A percentile compares a stretch with the other conserved stretches of the same genome.
Conservation (phyloP, 2,888 invertebrate genomes). For the Mellilla xanthometata region DNA sequence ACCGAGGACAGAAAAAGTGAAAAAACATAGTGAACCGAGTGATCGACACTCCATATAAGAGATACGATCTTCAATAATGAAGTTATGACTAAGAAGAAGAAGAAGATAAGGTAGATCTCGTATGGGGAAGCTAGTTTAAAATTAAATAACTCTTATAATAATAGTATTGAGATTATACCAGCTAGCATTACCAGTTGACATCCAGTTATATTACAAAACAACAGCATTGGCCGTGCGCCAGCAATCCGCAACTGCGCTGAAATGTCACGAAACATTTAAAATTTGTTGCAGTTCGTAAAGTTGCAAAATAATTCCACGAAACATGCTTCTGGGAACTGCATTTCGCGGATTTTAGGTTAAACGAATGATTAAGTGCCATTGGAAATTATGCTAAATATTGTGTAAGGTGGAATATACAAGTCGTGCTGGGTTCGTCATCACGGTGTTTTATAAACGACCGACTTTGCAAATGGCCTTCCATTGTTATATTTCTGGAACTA, state of each 20-base stretch:
- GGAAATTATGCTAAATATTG: constrained; percentile 18
- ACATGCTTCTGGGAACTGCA: constrained; percentile 24
- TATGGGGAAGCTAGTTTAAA: no score
- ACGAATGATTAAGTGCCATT: constrained; percentile 11
- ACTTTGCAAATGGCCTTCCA: no score
- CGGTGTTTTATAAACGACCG: no score
- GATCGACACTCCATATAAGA: no score
- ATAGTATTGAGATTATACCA: constrained; percentile 17
- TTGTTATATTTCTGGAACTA: no score
- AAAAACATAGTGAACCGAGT: no score
- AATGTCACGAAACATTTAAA: constrained; percentile 23
- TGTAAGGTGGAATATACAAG: no score
- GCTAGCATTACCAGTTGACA: constrained; percentile 15
- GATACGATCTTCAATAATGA: no score
- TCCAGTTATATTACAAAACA: constrained; percentile 22
- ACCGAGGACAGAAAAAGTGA: no score
- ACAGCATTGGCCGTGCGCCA: constrained; percentile 29
- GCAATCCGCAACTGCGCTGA: constrained; percentile 26
- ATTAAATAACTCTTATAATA: constrained; percentile 1
- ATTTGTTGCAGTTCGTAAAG: constrained; percentile 24
- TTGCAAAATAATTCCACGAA: constrained; percentile 22
- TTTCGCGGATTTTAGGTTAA: constrained; percentile 18
- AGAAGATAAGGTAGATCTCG: no score
- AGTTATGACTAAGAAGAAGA: no score
- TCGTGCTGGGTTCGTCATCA: not conserved